phyloP scores from a whole-genome alignment of 1,140 invertebrate species.

The Halictus rubicundus region DNA sequence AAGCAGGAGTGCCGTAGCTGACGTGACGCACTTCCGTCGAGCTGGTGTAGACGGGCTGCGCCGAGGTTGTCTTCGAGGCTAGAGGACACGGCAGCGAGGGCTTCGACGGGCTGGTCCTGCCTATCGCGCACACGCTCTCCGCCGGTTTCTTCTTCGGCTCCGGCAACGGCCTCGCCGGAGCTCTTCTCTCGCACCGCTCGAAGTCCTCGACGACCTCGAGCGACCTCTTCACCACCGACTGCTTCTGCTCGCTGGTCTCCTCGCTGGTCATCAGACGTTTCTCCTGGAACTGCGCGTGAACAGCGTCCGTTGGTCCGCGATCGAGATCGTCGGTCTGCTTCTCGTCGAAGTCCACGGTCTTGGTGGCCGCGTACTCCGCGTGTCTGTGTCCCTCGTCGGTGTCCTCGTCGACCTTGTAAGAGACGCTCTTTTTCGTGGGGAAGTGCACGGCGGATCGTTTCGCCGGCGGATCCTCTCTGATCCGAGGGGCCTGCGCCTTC shows the following conservation, averaged over 20 bases:
- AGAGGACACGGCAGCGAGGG: conserved; percentile 70
- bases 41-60: conserved; percentile 66
- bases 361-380: conserved; percentile 52
- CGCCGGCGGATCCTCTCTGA: conserved; percentile 61
- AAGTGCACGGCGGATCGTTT: conserved; percentile 44
- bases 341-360: conserved; percentile 55
- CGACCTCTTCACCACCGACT: conserved; percentile 55
- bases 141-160: background rate
- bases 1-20: conserved; percentile 61
- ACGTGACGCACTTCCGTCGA: conserved; percentile 72
- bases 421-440: conserved; percentile 58
- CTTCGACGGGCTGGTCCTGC: conserved; percentile 54
- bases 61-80: conserved; percentile 42
- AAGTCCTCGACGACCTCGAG: conserved; percentile 65
- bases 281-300: conserved; percentile 68
- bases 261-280: conserved; percentile 66
- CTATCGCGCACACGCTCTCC: conserved; percentile 67
- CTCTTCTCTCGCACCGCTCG: conserved; percentile 63
- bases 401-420: conserved; percentile 72
- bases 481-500: conserved; percentile 69
- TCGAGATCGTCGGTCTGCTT: conserved; percentile 62
- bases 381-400: conserved; percentile 69
- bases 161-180: conserved; percentile 8
- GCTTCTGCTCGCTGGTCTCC: conserved; percentile 62
- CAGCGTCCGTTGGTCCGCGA: conserved; percentile 42